Evolutionary conservation across 2,888 invertebrate species (phyloP), one percentile per base, ranked within the genome.

Genomic region (Oscheius sp.): DNA sequence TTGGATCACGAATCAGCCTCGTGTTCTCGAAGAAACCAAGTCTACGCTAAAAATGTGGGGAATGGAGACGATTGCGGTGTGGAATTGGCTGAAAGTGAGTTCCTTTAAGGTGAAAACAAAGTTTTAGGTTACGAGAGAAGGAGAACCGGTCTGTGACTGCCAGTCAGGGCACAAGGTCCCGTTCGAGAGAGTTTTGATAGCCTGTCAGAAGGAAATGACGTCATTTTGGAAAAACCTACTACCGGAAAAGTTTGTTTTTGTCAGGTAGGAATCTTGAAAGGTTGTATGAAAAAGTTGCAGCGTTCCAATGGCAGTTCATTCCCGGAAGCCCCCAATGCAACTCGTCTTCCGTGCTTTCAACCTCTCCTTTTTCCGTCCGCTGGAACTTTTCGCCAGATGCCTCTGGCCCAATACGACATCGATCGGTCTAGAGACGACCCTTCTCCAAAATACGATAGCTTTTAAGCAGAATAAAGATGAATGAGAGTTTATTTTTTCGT

Each of bases 301-400:
- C 65, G 76, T 85, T 33, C 96, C 97, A 0, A 96, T 96, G 90
- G 93, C 94, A 21, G 92, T 96, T 75, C 96, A 97, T 90, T 97
- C 97, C 0, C 95, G 96, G 89, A 98, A 98, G 90, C 96, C 96
- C 55, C 96, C 96, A 0, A 90, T 97, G 83, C 93, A 94, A 92
- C 91, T 91, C 76, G 76, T 86, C 21, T 21, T 57, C 4, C 72
- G 77, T 33, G 74, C 80, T 77, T 76, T 91, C 80, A 89, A 91
- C 0, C 93, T 92, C 89, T 7, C 42, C 33, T 48, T 59, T 76
- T 75, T 50, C 72, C 73, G 68, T 13, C 75, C 93, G 84, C 90
- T 96, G 82, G 98, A 98, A 90, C 89, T 98, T 71, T 98, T 96
- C 91, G 96, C 96, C 0, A 92, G 98, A 81, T 95, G 95, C 90